Percentiles rank a stretch among this genome's conserved stretches.
These are phyloP conservation scores for Nowickia ferox DNA, from an alignment of 2,888 invertebrate genomes.

Conservation along the genomic window DNA sequence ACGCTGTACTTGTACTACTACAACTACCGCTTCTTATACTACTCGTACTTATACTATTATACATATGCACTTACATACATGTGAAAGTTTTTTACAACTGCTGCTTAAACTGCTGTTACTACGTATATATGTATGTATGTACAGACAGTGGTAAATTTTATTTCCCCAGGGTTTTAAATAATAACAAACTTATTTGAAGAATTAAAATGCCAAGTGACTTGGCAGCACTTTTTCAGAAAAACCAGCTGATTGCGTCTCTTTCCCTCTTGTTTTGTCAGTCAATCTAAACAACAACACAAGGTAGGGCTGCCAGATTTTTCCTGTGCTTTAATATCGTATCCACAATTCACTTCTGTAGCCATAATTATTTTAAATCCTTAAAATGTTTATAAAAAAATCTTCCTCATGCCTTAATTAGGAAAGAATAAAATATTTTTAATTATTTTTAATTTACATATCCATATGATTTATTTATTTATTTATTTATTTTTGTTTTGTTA, in stretches of 20 bases:
- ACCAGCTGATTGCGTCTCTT: too few species aligned
- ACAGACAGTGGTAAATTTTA: background rate
- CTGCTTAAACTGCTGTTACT: background rate
- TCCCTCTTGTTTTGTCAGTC: too few species aligned
- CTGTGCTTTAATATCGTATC: too few species aligned
- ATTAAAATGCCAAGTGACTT: too few species aligned
- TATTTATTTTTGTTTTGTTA: background rate
- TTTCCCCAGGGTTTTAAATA: background rate
- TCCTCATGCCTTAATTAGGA: background rate
- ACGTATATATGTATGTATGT: background rate
- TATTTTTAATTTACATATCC: background rate
- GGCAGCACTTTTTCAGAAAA: too few species aligned
- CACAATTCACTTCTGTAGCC: too few species aligned
- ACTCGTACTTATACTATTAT: background rate
- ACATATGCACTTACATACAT: background rate
- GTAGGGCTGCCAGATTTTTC: too few species aligned
- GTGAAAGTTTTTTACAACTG: background rate
- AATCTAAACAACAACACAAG: too few species aligned
- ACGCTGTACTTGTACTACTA: constrained; percentile 8
- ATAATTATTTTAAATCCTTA: background rate
- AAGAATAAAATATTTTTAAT: background rate
- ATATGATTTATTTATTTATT: too few species aligned
- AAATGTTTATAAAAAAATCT: background rate
- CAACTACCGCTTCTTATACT: background rate
- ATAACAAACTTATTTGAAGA: background rate